Conservation (phyloP, 2,113 vertebrate genomes). For the Noturus placidus region DNA sequence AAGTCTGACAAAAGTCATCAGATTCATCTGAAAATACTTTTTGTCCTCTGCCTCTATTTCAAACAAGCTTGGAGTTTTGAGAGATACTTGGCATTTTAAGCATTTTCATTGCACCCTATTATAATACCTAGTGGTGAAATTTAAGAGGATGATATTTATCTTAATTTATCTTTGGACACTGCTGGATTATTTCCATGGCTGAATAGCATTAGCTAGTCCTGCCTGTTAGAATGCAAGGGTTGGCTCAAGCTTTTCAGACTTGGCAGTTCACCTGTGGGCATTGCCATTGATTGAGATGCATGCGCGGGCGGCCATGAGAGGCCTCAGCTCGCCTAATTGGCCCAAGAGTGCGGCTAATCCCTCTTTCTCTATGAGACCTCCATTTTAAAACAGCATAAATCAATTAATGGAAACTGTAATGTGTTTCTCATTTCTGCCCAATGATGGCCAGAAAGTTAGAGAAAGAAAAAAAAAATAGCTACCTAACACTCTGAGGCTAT, state of each 20-base stretch:
- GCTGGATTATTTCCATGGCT: constrained; percentile 51
- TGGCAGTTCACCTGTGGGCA: constrained; percentile 72
- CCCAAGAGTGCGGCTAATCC: constrained; percentile 66
- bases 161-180: neutral
- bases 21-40: constrained; percentile 20
- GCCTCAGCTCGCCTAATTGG: constrained; percentile 67
- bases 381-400: constrained; percentile 70
- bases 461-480: constrained; percentile 55
- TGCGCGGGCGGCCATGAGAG: constrained; percentile 35
- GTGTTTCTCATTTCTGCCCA: constrained; percentile 65
- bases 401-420: constrained; percentile 73
- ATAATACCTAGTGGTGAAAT: neutral
- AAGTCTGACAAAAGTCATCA: constrained; percentile 22
- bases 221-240: constrained; percentile 64
- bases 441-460: constrained; percentile 46
- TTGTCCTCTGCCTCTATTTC: neutral
- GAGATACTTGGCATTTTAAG: constrained; percentile 6
- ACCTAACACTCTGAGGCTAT: constrained; percentile 57
- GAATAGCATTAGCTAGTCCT: constrained; percentile 54
- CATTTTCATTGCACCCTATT: constrained; percentile 1
- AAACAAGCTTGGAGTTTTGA: constrained; percentile 15
- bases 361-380: constrained; percentile 64
- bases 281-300: constrained; percentile 68
- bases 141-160: constrained; percentile 14
- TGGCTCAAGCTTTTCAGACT: constrained; percentile 47